phyloP scores from a whole-genome alignment of 2,888 invertebrate species.

The Suillia variegata region DNA sequence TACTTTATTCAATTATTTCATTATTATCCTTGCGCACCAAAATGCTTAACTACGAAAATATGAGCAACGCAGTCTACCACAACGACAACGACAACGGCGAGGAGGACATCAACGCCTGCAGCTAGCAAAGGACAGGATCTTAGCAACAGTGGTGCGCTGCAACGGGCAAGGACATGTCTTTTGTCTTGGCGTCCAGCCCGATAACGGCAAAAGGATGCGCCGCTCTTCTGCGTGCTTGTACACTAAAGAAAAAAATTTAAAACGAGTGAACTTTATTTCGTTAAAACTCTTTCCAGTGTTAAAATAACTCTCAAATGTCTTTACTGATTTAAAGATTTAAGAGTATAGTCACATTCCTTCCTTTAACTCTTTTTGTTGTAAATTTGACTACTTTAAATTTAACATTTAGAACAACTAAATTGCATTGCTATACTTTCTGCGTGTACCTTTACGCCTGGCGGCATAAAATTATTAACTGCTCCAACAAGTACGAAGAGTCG shows the following conservation, averaged over 20 bases:
- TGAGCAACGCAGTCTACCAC: slow-evolving; percentile 18
- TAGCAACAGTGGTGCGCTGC: not conserved
- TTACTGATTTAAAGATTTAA: no score
- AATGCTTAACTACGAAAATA: slow-evolving; percentile 11
- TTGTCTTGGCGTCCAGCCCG: not conserved
- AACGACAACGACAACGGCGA: no score
- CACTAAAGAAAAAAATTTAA: no score
- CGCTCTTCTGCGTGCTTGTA: not conserved
- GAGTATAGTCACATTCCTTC: no score
- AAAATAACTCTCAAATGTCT: no score
- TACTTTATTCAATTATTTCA: slow-evolving; percentile 19
- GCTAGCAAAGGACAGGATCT: slow-evolving; percentile 12
- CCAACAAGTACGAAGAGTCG: slow-evolving; percentile 8
- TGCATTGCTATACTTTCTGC: not conserved
- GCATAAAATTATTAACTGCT: slow-evolving; percentile 21
- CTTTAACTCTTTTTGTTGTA: no score
- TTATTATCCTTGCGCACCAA: slow-evolving; percentile 9
- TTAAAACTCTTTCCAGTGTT: no score
- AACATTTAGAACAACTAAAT: no score
- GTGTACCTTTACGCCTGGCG: slow-evolving; percentile 14
- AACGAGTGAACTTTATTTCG: no score
- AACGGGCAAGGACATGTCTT: no score
- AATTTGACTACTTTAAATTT: no score
- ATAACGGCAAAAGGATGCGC: not conserved
- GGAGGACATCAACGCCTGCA: no score